Conservation (phyloP, 53 echinoderm and acorn worm species). For the Hippasteria phrygiana region DNA sequence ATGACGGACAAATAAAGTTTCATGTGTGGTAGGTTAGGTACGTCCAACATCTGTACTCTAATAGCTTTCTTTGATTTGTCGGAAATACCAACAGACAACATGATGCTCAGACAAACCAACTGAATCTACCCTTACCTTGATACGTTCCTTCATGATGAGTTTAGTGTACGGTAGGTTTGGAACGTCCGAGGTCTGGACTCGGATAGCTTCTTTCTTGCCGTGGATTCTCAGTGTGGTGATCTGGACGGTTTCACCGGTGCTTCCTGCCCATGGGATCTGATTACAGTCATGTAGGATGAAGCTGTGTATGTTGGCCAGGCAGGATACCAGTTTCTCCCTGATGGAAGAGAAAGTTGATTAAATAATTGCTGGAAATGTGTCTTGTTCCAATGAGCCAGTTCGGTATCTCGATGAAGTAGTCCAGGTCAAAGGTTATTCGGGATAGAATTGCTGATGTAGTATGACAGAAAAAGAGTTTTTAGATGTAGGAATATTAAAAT, state of each 20-base stretch:
- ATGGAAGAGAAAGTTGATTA: not conserved
- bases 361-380: not conserved
- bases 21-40: slow-evolving; percentile 93
- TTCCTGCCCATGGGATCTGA: slow-evolving; percentile 97
- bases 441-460: too few relatives aligned
- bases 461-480: too few relatives aligned
- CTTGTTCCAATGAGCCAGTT: not conserved
- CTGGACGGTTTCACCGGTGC: slow-evolving; percentile 74
- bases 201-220: slow-evolving; percentile 95
- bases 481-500: too few relatives aligned
- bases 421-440: too few relatives aligned
- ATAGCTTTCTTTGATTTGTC: too few relatives aligned
- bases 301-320: slow-evolving; percentile 90
- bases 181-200: slow-evolving; percentile 78
- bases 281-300: slow-evolving; percentile 88
- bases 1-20: too few relatives aligned
- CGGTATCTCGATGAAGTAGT: too few relatives aligned
- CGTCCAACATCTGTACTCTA: too few relatives aligned
- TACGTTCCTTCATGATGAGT: slow-evolving; percentile 88
- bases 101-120: not conserved
- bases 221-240: slow-evolving; percentile 88
- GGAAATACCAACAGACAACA: too few relatives aligned
- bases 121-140: slow-evolving; percentile 71
- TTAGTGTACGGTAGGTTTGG: slow-evolving; percentile 96
- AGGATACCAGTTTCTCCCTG: slow-evolving; percentile 90